Evolutionary conservation across 1,140 invertebrate genomes (phyloP), one percentile per base, ranked within the genome.

Genomic region (Trialeurodes vaporariorum): DNA sequence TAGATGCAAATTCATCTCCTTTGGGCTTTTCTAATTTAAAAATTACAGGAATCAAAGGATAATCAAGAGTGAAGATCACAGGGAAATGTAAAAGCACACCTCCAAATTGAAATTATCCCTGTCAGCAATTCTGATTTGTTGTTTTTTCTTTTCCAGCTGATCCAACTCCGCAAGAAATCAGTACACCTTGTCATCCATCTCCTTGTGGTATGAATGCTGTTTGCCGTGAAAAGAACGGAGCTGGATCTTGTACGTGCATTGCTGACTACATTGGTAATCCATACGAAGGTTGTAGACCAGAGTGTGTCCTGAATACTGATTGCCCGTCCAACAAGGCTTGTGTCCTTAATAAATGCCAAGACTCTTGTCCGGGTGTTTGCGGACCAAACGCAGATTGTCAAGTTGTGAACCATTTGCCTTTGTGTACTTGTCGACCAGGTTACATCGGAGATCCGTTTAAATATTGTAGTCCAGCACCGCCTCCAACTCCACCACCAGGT

Each of bases 191-290:
- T 75, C 77, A 78, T 25, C 86, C 87, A 40, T 87, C 85, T 21
- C 87, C 87, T 1, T 90, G 88, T 76, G 88, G 88, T 61, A 73
- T 84, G n/a, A 88, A 89, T 76, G 85, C 86, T 27, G 70, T 84
- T 68, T 90, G 87, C 71, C 82, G 81, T 78, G 85, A 87, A 79
- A 81, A 80, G 76, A 83, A 85, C 73, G 82, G 82, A 13, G 85
- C 83, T 61, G 86, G 85, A 40, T 83, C 85, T 24, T 90, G 88
- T 74, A 79, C 77, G 23, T 90, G 87, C 73, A 70, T 84, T 26
- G 78, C 83, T 25, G 82, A 80, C 24, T 81, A 78, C 69, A 75
- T 75, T 66, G 81, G 80, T 58, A 77, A 83, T 73, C 79, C 81
- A 11, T 81, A 81, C 65, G 70, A 75, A 17, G 80, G 80, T 59